A percentile compares a stretch with the other conserved stretches of the same genome.
Conservation (phyloP, 2,113 vertebrate genomes). For the Rousettus leschenaultii region DNA sequence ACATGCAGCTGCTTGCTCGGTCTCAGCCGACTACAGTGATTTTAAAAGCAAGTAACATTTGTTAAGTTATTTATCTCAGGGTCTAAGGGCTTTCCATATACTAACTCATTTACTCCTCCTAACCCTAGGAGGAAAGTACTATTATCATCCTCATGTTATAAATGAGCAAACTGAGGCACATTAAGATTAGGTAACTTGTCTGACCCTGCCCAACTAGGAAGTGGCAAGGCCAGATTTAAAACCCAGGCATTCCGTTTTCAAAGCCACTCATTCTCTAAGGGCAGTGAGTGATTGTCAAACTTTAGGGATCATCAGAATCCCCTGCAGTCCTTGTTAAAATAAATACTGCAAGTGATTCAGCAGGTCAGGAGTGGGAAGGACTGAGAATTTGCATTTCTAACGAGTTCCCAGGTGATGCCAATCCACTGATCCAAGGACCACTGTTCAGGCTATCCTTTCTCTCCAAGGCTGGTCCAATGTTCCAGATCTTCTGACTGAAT, state of each 20-base stretch:
- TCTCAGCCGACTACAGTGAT: not conserved
- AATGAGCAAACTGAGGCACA: not conserved
- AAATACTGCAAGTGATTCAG: not conserved
- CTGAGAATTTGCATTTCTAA: not conserved
- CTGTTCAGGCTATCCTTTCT: not conserved
- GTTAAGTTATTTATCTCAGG: not conserved
- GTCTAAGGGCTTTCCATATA: not conserved
- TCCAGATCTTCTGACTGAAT: not conserved
- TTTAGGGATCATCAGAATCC: not conserved
- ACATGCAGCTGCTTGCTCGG: not conserved
- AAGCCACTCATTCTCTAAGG: not conserved
- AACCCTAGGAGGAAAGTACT: not conserved
- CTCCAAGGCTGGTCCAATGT: not conserved
- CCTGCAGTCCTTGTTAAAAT: not conserved
- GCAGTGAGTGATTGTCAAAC: not conserved
- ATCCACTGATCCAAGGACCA: not conserved
- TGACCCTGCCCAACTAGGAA: not conserved
- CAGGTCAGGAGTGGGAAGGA: not conserved
- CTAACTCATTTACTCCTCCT: not conserved
- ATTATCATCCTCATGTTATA: not conserved
- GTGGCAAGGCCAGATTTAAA: not conserved
- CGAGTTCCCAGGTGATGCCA: not conserved
- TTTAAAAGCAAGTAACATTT: not conserved
- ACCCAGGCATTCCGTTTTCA: not conserved
- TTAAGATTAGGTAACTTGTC: not conserved